Conservation (phyloP, 2,797 vertebrate genomes). For the Tenualosa thibaudeaui region DNA sequence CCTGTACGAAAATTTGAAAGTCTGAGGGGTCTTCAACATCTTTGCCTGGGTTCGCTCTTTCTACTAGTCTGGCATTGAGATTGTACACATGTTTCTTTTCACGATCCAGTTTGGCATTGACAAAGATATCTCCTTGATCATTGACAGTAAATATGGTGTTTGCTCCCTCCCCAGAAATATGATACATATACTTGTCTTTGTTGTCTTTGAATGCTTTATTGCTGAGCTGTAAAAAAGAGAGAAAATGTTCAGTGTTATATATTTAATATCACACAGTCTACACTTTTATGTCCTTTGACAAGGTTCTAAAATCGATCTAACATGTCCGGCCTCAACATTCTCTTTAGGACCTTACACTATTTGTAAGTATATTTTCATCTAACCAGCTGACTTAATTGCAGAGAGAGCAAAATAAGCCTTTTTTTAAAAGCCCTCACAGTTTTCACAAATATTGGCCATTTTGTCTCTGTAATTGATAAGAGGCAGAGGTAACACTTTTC, state of each 20-base stretch:
- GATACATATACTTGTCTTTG: constrained; percentile 45
- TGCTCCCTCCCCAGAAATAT: constrained; percentile 72
- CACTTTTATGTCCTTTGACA: neutral
- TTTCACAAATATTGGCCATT: neutral
- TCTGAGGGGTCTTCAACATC: constrained; percentile 58
- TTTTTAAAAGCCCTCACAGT: neutral
- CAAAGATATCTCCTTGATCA: constrained; percentile 65
- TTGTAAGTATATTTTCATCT: neutral
- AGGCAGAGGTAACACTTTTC: neutral
- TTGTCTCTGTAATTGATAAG: constrained; percentile 12
- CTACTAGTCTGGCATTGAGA: constrained; percentile 63
- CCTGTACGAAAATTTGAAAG: constrained; percentile 67
- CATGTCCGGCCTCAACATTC: neutral
- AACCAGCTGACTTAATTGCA: neutral
- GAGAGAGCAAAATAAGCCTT: neutral
- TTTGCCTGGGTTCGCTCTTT: constrained; percentile 35
- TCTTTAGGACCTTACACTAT: neutral
- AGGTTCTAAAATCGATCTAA: neutral
- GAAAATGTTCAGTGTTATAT: neutral
- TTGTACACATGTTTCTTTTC: constrained; percentile 68
- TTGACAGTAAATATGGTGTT: constrained; percentile 67
- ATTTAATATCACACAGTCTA: neutral
- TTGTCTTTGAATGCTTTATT: constrained; percentile 48
- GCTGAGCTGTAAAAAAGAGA: constrained; percentile 62
- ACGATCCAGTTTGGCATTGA: constrained; percentile 67